A percentile compares a stretch with the other conserved stretches of the same genome.
Conservation (phyloP, 53 echinoderm and acorn worm genomes). For the Arbacia lixula region DNA sequence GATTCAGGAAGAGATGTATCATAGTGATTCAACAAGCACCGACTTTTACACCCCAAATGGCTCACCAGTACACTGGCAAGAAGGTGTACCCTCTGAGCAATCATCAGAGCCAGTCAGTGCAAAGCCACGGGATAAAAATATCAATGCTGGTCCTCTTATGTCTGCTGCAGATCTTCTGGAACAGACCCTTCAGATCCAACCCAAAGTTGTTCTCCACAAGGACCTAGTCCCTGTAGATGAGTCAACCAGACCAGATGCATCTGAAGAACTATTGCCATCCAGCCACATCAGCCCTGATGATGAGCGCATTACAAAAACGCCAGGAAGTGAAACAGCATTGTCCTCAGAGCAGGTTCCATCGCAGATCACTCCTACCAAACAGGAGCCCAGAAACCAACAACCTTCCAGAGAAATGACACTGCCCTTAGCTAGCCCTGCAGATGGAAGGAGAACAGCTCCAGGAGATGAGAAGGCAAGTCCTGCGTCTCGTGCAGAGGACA, state of each 20-base stretch:
- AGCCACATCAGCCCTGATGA: neutral
- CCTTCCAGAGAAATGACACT: conserved; percentile 19
- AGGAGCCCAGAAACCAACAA: neutral
- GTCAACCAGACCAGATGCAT: neutral
- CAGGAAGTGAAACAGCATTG: neutral
- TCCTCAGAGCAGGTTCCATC: neutral
- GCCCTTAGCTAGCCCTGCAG: neutral
- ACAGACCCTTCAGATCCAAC: conserved; percentile 66
- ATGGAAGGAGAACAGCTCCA: neutral
- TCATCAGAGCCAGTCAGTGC: conserved; percentile 35
- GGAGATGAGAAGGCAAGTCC: neutral
- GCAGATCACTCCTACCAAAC: no score
- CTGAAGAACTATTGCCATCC: neutral
- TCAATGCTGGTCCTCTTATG: conserved; percentile 48
- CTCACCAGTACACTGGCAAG: conserved; percentile 61
- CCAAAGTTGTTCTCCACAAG: conserved; percentile 43
- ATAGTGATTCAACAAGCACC: conserved; percentile 65
- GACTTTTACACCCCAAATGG: conserved; percentile 86
- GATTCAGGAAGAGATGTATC: conserved; percentile 36
- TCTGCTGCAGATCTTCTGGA: conserved; percentile 65
- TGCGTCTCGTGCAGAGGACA: conserved; percentile 14
- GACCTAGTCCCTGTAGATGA: conserved; percentile 12
- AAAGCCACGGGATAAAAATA: neutral
- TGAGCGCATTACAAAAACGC: no score
- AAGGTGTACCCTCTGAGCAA: neutral